Evolutionary conservation across 1,140 invertebrate species (phyloP).

Genomic region (Atta texana): DNA sequence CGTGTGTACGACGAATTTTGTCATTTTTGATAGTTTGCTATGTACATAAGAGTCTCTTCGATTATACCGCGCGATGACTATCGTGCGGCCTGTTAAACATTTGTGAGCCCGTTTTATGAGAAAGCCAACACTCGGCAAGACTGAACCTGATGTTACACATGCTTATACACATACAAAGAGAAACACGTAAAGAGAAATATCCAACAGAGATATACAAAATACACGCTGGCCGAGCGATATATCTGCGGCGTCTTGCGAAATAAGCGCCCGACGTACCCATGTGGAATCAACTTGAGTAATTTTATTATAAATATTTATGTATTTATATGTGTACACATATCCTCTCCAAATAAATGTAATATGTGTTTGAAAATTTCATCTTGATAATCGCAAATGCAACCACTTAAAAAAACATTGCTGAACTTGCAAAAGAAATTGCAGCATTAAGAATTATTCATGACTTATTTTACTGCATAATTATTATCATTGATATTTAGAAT

Average conservation of each 20-base stretch:
- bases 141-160: conserved; percentile 60
- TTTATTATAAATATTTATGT: conserved; percentile 83
- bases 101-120: conserved; percentile 64
- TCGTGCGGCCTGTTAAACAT: conserved; percentile 64
- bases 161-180: not conserved
- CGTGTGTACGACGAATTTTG: conserved; percentile 66
- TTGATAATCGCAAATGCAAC: not conserved
- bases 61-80: conserved; percentile 36
- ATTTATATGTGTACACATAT: conserved; percentile 84
- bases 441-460: not conserved
- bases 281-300: conserved; percentile 73
- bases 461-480: not conserved
- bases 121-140: conserved; percentile 17
- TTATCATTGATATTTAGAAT: not conserved
- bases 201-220: conserved; percentile 15
- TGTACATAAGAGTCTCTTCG: conserved; percentile 72
- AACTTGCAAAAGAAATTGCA: not conserved
- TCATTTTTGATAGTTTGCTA: conserved; percentile 79
- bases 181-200: not conserved
- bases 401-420: not conserved
- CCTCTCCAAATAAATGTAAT: conserved; percentile 82
- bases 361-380: conserved; percentile 75
- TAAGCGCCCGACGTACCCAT: conserved; percentile 35
- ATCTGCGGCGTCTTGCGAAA: conserved; percentile 26
- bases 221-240: conserved; percentile 25